A percentile compares a stretch with the other conserved stretches of the same genome.
Evolutionary conservation across 2,113 vertebrate genomes (phyloP).

Genomic region (Tenebrosternarchus preto): DNA sequence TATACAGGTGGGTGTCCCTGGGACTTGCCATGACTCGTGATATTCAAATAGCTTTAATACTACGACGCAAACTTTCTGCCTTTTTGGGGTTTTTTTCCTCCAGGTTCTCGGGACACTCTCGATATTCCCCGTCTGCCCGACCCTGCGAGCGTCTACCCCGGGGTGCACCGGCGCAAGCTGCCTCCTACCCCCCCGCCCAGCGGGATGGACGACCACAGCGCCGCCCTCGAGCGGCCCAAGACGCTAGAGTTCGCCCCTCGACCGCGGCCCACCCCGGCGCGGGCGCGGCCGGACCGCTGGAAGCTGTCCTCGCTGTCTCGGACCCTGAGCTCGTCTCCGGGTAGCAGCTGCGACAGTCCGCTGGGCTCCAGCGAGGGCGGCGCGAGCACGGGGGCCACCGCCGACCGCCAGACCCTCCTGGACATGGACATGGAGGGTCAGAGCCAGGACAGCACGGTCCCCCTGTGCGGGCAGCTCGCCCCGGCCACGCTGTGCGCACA

Average conservation of each 20-base stretch:
- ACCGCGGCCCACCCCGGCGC: constrained; percentile 78
- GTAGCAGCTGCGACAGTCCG: constrained; percentile 80
- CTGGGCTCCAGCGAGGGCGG: constrained; percentile 73
- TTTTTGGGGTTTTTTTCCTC: constrained; percentile 3
- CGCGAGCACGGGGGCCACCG: constrained; percentile 57
- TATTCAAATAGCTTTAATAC: too few species aligned
- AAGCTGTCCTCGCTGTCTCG: constrained; percentile 81
- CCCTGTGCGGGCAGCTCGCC: constrained; percentile 75
- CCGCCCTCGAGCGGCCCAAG: constrained; percentile 80
- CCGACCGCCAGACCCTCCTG: constrained; percentile 76
- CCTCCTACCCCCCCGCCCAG: constrained; percentile 56
- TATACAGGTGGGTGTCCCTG: constrained; percentile 60
- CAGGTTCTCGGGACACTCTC: constrained; percentile 73
- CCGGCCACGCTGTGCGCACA: constrained; percentile 66
- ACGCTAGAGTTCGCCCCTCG: constrained; percentile 85
- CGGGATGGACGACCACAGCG: constrained; percentile 51
- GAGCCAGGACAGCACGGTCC: constrained; percentile 80
- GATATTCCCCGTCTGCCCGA: constrained; percentile 80
- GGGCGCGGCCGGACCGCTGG: constrained; percentile 81
- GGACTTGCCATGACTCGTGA: too few species aligned
- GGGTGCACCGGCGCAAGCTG: constrained; percentile 68
- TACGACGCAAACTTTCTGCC: too few species aligned
- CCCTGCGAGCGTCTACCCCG: constrained; percentile 71
- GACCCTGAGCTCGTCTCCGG: constrained; percentile 79
- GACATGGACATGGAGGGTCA: constrained; percentile 92